Conservation (phyloP, 2,113 vertebrate genomes). For the Athene noctua region DNA sequence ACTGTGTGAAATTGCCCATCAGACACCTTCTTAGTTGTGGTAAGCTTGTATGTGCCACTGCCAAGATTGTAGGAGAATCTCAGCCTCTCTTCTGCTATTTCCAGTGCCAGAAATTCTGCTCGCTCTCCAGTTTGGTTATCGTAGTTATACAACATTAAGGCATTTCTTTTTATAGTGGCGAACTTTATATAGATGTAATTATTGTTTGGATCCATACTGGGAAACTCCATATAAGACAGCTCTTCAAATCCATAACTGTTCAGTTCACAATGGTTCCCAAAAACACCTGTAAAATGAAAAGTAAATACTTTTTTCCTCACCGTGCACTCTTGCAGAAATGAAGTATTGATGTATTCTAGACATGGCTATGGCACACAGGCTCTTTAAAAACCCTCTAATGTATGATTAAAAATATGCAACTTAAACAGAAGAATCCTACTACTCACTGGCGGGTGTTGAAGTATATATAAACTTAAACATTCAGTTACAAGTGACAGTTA, state of each 20-base stretch:
- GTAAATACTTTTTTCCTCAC: background rate
- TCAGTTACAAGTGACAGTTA: background rate
- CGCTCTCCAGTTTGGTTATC: constrained; percentile 94
- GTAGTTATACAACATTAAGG: constrained; percentile 91
- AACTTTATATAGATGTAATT: constrained; percentile 99
- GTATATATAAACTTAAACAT: background rate
- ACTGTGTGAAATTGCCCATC: constrained; percentile 96
- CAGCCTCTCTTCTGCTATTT: constrained; percentile 86
- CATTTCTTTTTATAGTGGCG: constrained; percentile 88
- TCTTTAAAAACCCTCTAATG: background rate
- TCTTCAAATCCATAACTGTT: constrained; percentile 98
- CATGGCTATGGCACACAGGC: background rate
- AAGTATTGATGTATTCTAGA: background rate
- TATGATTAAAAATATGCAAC: background rate
- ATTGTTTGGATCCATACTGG: constrained; percentile 95
- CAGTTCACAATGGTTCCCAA: constrained; percentile 96
- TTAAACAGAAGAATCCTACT: background rate
- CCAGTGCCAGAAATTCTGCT: constrained; percentile 93
- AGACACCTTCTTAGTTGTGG: constrained; percentile 89
- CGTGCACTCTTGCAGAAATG: background rate
- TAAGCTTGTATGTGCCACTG: constrained; percentile 88
- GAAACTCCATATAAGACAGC: constrained; percentile 97
- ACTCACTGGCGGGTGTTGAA: background rate
- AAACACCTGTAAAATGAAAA: constrained; percentile 84
- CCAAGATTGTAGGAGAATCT: constrained; percentile 95